Percentiles rank a stretch among this genome's conserved stretches.
These are phyloP conservation scores for Nanorana parkeri DNA, from an alignment of 2,113 vertebrate genomes.

Conservation along the genomic window DNA sequence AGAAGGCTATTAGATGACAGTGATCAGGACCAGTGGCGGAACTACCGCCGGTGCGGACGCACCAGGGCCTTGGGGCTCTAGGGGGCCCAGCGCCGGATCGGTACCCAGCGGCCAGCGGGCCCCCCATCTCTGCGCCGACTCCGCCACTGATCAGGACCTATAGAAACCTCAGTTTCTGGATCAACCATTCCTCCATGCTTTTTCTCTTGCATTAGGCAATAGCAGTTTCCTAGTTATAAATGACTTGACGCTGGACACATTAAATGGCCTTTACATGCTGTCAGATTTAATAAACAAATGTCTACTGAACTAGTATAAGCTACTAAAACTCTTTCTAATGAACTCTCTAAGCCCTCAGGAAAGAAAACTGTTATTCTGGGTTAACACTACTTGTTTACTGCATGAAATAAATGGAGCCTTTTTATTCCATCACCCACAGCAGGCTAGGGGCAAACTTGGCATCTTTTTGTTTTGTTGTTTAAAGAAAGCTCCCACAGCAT, in stretches of 20 bases:
- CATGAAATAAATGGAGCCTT: constrained; percentile 45
- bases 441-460: constrained; percentile 50
- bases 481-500: constrained; percentile 54
- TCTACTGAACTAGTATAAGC: constrained; percentile 38
- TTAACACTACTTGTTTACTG: constrained; percentile 48
- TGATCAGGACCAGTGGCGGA: no score
- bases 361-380: constrained; percentile 45
- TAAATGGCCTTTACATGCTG: constrained; percentile 41
- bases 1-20: no score
- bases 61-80: no score
- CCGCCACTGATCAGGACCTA: no score
- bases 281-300: constrained; percentile 42
- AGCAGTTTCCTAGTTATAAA: constrained; percentile 11
- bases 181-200: not conserved
- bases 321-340: constrained; percentile 47
- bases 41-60: no score
- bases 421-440: constrained; percentile 36
- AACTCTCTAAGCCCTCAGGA: constrained; percentile 36
- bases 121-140: no score
- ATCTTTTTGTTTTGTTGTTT: constrained; percentile 50
- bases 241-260: constrained; percentile 24
- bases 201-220: constrained; percentile 9
- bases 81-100: no score
- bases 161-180: no score
- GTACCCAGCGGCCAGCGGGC: no score